A percentile compares a stretch with the other conserved stretches of the same genome.
phyloP scores from a whole-genome alignment of 2,113 vertebrate genomes.

The Notechis scutatus region DNA sequence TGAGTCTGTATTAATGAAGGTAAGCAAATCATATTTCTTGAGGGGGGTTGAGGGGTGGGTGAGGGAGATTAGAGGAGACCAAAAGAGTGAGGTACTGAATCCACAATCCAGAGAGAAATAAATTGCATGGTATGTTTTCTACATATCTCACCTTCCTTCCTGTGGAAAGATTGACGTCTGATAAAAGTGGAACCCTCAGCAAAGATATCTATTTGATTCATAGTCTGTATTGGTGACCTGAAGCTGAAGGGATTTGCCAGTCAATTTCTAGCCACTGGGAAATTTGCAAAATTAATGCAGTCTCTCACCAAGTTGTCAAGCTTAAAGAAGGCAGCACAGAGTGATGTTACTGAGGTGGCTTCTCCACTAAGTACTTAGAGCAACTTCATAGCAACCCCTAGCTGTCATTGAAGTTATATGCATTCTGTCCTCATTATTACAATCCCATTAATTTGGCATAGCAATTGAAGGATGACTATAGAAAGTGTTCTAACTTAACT shows the following conservation, averaged over 20 bases:
- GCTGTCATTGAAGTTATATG: neutral
- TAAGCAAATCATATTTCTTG: slow-evolving; percentile 33
- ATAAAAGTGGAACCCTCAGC: neutral
- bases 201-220: neutral
- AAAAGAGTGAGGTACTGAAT: neutral
- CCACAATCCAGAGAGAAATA: neutral
- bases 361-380: neutral
- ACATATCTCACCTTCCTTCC: neutral
- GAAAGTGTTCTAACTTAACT: neutral
- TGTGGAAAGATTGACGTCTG: neutral
- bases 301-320: neutral
- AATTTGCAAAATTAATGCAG: neutral
- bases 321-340: neutral
- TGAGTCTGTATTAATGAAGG: slow-evolving; percentile 92
- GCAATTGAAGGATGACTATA: neutral
- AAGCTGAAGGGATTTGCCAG: neutral
- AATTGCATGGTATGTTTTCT: neutral
- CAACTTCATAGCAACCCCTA: neutral
- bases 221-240: neutral
- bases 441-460: neutral
- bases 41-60: neutral
- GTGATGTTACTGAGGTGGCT: neutral
- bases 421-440: neutral
- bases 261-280: neutral
- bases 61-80: no score